Conservation (phyloP, 2,888 invertebrate genomes). For the Smittia sp. region DNA sequence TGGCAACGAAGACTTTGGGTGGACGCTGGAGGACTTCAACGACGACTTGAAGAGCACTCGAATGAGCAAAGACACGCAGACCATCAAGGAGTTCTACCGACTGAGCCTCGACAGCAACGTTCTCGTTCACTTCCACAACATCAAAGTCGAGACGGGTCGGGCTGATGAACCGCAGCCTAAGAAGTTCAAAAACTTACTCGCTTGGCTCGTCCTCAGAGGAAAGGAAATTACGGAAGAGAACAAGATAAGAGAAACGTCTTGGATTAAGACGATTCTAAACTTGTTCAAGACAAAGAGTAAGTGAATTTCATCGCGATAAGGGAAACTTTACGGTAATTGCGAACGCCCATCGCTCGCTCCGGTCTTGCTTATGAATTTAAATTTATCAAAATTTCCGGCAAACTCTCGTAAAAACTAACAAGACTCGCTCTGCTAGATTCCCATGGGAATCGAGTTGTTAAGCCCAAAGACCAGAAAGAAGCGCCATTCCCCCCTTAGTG, state of each 20-base stretch:
- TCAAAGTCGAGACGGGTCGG: neutral
- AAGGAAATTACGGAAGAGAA: conserved; percentile 25
- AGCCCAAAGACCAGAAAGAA: neutral
- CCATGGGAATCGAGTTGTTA: neutral
- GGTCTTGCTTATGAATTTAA: neutral
- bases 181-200: neutral
- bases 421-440: neutral
- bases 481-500: neutral
- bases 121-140: conserved; percentile 12
- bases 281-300: conserved; percentile 16
- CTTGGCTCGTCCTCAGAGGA: neutral
- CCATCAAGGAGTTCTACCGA: conserved; percentile 15
- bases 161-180: neutral
- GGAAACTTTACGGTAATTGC: conserved; percentile 34
- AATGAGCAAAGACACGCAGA: conserved; percentile 1
- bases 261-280: neutral
- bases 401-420: conserved; percentile 40
- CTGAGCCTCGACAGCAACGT: neutral
- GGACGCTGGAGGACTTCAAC: conserved; percentile 23
- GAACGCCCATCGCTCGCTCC: neutral
- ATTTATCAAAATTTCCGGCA: conserved; percentile 35
- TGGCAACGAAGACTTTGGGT: neutral
- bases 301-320: conserved; percentile 2
- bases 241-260: neutral
- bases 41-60: conserved; percentile 10